Evolutionary conservation across 1,140 invertebrate species (phyloP), one percentile per base, ranked within the genome.

Genomic region (Drosophila repleta): DNA sequence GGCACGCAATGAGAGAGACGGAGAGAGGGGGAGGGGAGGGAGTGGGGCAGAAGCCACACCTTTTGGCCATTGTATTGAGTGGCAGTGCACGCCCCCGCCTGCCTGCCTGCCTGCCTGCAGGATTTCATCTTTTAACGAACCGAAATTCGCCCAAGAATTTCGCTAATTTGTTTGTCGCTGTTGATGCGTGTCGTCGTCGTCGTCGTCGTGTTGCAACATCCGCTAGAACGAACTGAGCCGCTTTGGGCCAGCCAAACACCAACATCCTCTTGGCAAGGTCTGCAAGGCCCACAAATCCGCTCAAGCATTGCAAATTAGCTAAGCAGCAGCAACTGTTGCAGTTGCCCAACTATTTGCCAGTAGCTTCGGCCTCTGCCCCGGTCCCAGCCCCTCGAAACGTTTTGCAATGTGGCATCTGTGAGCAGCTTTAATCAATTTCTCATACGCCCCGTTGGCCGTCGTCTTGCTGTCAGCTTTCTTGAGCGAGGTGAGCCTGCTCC

Each of bases 241-340:
- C 15, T 41, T n/a, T 17, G 13, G 13, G 21, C 39, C 39, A 7
- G 11, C 15, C 72, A 29, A 29, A 6, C 29, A 56, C 60, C 62
- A 52, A 79, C 82, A 85, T 81, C 81, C 81, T 81, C 82, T 70
- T 35, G 63, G 57, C 72, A 71, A 74, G 72, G 72, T 46, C 63
- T 66, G 52, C 49, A 64, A 48, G 53, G 65, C 65, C 83, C 73
- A 88, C 75, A 88, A 88, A 88, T 60, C 26, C 83, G 73, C 84
- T 88, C 68, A 89, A 88, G 83, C 83, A 88, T 88, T 84, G 67
- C 69, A 71, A 88, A 88, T 87, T 83, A 61, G 66, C 65, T 76
- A 58, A 58, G 76, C 69, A 62, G 51, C 43, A 58, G 55, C 62
- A 45, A 39, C 37, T 75, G 61, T 61, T 49, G 61, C 56, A 52